Base-by-base conservation (phyloP, 2,797 vertebrate genomes). In the Chrysocyon brachyurus region DNA sequence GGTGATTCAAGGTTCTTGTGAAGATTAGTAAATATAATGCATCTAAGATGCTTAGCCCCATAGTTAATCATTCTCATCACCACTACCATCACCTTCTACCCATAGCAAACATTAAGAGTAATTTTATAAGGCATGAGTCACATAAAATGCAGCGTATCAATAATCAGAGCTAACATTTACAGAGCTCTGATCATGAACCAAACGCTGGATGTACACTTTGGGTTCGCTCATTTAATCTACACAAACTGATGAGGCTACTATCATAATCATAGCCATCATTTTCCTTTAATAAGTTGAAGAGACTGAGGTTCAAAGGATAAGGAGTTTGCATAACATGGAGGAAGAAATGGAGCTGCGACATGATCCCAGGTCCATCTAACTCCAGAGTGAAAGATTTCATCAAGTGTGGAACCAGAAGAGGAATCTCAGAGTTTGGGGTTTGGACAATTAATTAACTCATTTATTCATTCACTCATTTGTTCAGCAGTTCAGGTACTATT, bases 91-190 rank as follows among this genome's bases (percentile, higher is more conserved):
- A 21, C 52, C 68, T 70, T 79, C 63, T 73, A 75, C 15, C 28
- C 57, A 57, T 0, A 46, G 49, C 49, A 94, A 79, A 66, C 66
- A 36, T 12, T 21, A 72, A 56, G 26, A 92, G 24, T 63, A 75
- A 78, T 70, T 94, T 56, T 78, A 10, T 26, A 96, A 73, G 89
- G 90, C 79, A 92, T 10, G 24, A 68, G 17, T 82, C 31, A 57
- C 6, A 52, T 31, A 57, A 96, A 83, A 61, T 31, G 49, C 40
- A 63, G 31, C 15, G n/a, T 24, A 54, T 33, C n/a, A 78, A 46
- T 56, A 57, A 59, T 54, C 68, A 84, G 14, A 77, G 75, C 46
- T 68, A 75, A 26, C 7, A 17, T 49, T 91, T 70, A 63, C 12
- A 61, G 56, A 79, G 59, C 0, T 0, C 24, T 93, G 54, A 2